Percentiles rank a stretch among this genome's conserved stretches.
These are phyloP conservation scores for Melangyna quadrimaculata DNA, from an alignment of 2,888 invertebrate genomes.

Conservation along the genomic window DNA sequence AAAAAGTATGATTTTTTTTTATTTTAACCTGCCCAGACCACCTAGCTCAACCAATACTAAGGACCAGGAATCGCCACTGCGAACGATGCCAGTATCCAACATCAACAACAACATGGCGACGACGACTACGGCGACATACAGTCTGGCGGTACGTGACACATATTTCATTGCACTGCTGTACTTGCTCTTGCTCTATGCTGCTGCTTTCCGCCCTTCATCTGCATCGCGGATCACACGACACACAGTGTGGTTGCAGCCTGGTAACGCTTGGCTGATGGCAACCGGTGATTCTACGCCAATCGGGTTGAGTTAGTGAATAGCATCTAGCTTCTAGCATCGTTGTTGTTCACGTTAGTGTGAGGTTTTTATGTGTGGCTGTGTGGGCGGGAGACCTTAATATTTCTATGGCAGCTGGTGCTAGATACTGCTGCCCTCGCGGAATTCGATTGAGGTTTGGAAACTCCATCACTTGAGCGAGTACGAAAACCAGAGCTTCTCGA, in stretches of 20 bases:
- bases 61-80: no score
- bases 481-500: conserved; percentile 5
- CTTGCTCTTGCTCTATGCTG: conserved; percentile 19
- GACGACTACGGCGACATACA: conserved; percentile 61
- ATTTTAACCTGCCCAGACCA: no score
- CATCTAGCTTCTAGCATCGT: conserved; percentile 27
- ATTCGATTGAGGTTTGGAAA: conserved; percentile 56
- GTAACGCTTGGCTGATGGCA: conserved; percentile 54
- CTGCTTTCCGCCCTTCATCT: conserved; percentile 33
- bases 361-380: conserved; percentile 13
- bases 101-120: conserved; percentile 37
- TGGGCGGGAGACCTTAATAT: conserved; percentile 12
- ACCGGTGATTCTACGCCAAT: conserved; percentile 54
- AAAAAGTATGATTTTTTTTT: no score
- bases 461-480: conserved; percentile 57
- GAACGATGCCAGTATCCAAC: conserved; percentile 10
- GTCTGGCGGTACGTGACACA: conserved; percentile 67
- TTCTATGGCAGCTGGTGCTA: conserved; percentile 40
- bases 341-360: not conserved
- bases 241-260: conserved; percentile 19
- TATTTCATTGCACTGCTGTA: conserved; percentile 31
- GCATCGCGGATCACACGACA: conserved; percentile 28
- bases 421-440: conserved; percentile 47
- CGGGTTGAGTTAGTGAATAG: conserved; percentile 33
- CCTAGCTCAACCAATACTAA: no score